phyloP scores from a whole-genome alignment of 2,113 vertebrate species.

The Mohoua ochrocephala region DNA sequence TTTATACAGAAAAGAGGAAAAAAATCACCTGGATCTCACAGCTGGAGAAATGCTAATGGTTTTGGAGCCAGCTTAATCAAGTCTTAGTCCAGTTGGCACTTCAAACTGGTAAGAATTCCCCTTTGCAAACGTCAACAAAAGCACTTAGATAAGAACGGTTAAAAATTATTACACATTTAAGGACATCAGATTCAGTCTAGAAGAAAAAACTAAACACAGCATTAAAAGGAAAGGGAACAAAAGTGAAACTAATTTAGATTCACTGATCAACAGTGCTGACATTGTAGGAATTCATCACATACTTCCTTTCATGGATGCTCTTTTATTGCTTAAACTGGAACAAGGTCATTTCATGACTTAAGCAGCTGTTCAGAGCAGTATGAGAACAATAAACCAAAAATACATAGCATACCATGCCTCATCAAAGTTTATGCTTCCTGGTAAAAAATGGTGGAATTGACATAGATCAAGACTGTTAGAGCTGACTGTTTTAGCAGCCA shows the following conservation, averaged over 20 bases:
- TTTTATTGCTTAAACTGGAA: slow-evolving; percentile 1
- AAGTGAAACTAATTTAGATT: background rate
- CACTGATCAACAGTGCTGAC: background rate
- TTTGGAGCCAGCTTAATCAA: background rate
- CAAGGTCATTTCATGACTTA: background rate
- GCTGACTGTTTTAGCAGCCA: background rate
- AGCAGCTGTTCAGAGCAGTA: background rate
- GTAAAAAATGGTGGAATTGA: background rate
- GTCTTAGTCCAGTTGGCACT: background rate
- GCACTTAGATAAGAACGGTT: background rate
- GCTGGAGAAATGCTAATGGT: background rate
- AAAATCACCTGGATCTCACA: background rate
- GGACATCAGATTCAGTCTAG: background rate
- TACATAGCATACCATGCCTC: background rate
- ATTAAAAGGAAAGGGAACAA: background rate
- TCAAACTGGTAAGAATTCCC: background rate
- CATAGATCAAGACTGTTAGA: background rate
- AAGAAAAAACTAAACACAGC: background rate
- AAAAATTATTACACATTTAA: background rate
- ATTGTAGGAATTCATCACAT: background rate
- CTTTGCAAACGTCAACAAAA: background rate
- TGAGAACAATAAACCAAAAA: background rate
- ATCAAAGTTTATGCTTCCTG: background rate
- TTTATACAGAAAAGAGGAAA: background rate
- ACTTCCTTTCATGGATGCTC: background rate